Conservation (phyloP, 2,797 vertebrate species). For the Tachyglossus aculeatus region DNA sequence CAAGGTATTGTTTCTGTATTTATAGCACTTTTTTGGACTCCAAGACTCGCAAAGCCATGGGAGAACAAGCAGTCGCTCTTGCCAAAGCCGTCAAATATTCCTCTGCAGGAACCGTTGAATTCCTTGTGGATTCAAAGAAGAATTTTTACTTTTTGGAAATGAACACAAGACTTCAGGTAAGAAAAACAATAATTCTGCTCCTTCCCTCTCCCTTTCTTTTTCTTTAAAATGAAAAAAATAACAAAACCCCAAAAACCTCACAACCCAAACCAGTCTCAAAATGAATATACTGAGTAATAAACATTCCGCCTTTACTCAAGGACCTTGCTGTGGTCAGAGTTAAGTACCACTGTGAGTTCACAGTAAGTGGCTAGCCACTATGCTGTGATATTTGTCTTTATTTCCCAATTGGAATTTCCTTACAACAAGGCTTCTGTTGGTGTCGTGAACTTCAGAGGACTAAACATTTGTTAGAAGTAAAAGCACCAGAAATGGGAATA, state of each 20-base stretch:
- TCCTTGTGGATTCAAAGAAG: constrained; percentile 92
- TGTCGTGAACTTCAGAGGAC: too few species aligned
- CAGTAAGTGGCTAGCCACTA: constrained; percentile 26
- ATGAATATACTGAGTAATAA: constrained; percentile 20
- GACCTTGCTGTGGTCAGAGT: constrained; percentile 61
- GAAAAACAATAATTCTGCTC: constrained; percentile 32
- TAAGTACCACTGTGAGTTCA: constrained; percentile 69
- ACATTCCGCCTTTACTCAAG: constrained; percentile 43
- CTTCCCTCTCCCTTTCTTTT: neutral
- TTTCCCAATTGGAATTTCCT: constrained; percentile 75
- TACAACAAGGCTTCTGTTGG: too few species aligned
- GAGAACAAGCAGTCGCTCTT: constrained; percentile 94
- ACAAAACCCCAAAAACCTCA: too few species aligned
- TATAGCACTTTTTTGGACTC: constrained; percentile 90
- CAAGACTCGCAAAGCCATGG: constrained; percentile 88
- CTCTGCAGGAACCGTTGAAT: constrained; percentile 97
- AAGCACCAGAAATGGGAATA: constrained; percentile 71
- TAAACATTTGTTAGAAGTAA: constrained; percentile 83
- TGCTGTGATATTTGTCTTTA: constrained; percentile 64
- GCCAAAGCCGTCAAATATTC: constrained; percentile 94
- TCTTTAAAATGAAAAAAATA: constrained; percentile 2
- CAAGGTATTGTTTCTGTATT: constrained; percentile 24
- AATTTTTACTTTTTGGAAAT: constrained; percentile 99
- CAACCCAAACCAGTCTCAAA: too few species aligned
- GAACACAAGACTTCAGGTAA: constrained; percentile 98